Base-by-base conservation (phyloP, 2,113 vertebrate species). In the Nettapus auritus region DNA sequence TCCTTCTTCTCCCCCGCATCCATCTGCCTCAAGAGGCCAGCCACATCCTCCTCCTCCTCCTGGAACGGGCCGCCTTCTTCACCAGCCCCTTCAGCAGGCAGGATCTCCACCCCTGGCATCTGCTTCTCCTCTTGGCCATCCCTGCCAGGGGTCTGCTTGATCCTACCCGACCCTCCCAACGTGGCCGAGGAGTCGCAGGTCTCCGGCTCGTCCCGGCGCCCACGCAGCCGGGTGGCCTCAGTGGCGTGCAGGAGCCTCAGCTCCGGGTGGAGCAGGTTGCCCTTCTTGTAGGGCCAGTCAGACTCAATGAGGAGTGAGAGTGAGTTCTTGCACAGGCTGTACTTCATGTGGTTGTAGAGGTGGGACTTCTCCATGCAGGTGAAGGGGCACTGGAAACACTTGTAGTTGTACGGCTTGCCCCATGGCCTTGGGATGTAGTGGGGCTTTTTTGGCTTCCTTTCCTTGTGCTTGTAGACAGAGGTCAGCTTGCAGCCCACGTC, bases 301-400 rank as follows among this genome's bases (percentile, higher is more conserved):
- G 99, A 99, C 94, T 99, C 99, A 0, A 99, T 99, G 48, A 99
- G 98, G 86, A 99, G 98, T 4, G 99, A 99, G 3, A 99, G 98
- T 12, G 99, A 99, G 97, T 99, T 99, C 97, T 99, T 99, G 92
- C 99, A 99, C 90, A 99, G 98, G 97, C 99, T 99, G 98, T 99
- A 99, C 98, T 99, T 99, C 99, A 99, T 99, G 95, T 99, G 99
- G 97, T 99, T 99, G 98, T 99, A 99, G 17, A 99, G 99, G 92
- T 99, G 99, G 2, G 99, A 99, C 94, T 99, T 99, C 98, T 99
- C 99, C 98, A 99, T 99, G 98, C 99, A 99, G 57, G 99, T 99
- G 98, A 99, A 99, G 25, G 99, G 99, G 22, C 99, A 99, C 96
- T 99, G 99, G 98, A 99, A 99, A 81, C 99, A 99, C 91, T 99